Conservation (phyloP, 2,113 vertebrate genomes). For the Mugil cephalus region DNA sequence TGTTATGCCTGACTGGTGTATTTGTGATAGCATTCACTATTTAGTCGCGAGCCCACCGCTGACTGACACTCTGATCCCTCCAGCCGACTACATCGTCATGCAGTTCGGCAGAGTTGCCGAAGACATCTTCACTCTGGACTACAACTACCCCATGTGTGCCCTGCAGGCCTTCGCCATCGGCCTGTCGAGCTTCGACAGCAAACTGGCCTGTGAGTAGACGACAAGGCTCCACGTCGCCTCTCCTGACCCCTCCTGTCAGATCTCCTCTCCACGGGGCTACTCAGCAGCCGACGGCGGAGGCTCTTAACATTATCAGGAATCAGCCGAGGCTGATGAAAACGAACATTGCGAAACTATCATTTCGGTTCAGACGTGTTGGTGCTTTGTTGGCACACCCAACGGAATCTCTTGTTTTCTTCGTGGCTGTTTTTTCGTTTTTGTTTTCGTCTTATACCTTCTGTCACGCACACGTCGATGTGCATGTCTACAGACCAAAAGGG, state of each 20-base stretch:
- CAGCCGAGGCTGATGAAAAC: too few relatives aligned
- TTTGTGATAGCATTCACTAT: too few relatives aligned
- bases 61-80: neutral
- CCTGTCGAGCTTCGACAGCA: constrained; percentile 97
- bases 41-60: too few relatives aligned
- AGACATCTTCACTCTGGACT: constrained; percentile 96
- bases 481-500: constrained; percentile 27
- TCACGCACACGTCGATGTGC: too few relatives aligned
- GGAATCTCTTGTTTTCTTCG: neutral
- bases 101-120: constrained; percentile 97
- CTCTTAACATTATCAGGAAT: too few relatives aligned
- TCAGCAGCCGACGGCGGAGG: too few relatives aligned
- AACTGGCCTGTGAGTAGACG: constrained; percentile 94
- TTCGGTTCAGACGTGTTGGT: neutral
- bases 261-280: too few relatives aligned
- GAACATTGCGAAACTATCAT: too few relatives aligned
- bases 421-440: neutral
- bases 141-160: constrained; percentile 96
- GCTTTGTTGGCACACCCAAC: neutral
- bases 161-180: constrained; percentile 97
- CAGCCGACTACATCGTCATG: constrained; percentile 98
- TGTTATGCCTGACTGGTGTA: too few relatives aligned
- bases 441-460: fast-evolving
- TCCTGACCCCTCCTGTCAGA: too few relatives aligned
- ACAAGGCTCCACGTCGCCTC: neutral